phyloP scores from a whole-genome alignment of 2,888 invertebrate genomes.

The Trypoxylon attenuatum region DNA sequence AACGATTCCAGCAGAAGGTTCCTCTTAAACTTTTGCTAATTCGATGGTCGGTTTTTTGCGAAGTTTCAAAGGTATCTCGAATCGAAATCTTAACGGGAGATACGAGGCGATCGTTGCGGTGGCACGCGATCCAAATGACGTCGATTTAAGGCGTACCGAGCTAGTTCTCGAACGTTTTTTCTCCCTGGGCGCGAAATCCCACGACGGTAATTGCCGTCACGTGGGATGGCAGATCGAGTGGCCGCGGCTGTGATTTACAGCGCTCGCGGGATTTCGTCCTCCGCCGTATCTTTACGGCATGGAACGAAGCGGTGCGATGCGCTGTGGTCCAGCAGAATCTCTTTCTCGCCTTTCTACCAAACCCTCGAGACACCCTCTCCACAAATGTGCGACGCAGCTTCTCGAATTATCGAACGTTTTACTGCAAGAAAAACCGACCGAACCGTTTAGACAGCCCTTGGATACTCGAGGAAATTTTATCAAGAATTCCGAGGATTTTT shows the following conservation, averaged over 20 bases:
- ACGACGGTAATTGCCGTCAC: slow-evolving; percentile 40
- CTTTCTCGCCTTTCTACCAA: not conserved
- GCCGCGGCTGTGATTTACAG: slow-evolving; percentile 40
- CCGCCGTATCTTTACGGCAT: slow-evolving; percentile 23
- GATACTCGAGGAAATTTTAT: not conserved
- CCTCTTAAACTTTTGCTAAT: too few relatives aligned
- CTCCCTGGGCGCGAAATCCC: slow-evolving; percentile 35
- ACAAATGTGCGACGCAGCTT: not conserved
- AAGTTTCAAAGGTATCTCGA: too few relatives aligned
- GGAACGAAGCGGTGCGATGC: not conserved
- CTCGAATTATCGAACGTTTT: slow-evolving; percentile 1
- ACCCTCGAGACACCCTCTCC: not conserved
- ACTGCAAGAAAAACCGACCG: too few relatives aligned
- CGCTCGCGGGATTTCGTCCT: slow-evolving; percentile 31
- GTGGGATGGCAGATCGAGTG: slow-evolving; percentile 31
- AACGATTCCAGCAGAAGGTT: too few relatives aligned
- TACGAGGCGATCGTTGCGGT: too few relatives aligned
- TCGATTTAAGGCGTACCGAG: slow-evolving; percentile 46
- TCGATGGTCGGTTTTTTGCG: too few relatives aligned
- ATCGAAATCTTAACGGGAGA: too few relatives aligned
- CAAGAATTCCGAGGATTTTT: not conserved
- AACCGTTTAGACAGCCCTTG: not conserved
- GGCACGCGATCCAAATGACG: slow-evolving; percentile 14
- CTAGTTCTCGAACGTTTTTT: too few relatives aligned
- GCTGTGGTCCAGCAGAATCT: not conserved